A percentile compares a stretch with the other conserved stretches of the same genome.
phyloP scores from a whole-genome alignment of 2,113 vertebrate species.

The Tragelaphus imberbis region DNA sequence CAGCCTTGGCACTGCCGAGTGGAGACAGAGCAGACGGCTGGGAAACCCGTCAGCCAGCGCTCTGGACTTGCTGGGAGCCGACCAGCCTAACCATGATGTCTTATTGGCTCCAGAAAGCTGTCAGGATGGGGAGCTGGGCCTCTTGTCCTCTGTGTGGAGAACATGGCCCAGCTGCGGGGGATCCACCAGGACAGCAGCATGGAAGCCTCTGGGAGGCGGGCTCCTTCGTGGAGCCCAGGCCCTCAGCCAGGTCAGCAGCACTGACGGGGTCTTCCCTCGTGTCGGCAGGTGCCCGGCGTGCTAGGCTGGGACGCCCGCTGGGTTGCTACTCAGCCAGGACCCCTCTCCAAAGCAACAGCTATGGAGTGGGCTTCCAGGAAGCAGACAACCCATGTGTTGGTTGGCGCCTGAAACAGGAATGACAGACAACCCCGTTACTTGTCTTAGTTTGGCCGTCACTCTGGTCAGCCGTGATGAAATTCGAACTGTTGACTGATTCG shows the following conservation, averaged over 20 bases:
- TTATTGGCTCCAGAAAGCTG: neutral
- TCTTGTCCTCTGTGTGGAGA: neutral
- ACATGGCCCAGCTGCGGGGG: neutral
- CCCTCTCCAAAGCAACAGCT: neutral
- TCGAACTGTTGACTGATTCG: neutral
- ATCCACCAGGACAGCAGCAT: accelerated
- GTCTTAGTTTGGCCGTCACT: neutral
- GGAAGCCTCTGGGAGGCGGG: neutral
- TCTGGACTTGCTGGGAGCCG: neutral
- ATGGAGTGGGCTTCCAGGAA: neutral
- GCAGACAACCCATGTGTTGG: neutral
- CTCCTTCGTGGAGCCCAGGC: neutral
- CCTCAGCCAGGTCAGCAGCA: too few relatives aligned
- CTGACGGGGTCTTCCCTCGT: neutral
- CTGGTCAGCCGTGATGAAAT: neutral
- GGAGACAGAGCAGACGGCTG: neutral
- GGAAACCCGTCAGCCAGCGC: neutral
- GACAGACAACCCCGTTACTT: neutral
- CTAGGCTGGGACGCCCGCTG: neutral
- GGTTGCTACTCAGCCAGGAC: neutral
- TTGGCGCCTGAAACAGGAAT: neutral
- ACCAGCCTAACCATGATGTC: neutral
- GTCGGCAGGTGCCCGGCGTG: neutral
- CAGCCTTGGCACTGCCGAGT: neutral
- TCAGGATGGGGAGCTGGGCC: neutral